Base-by-base conservation (phyloP, 2,888 invertebrate species). In the Drosophila siamana region DNA sequence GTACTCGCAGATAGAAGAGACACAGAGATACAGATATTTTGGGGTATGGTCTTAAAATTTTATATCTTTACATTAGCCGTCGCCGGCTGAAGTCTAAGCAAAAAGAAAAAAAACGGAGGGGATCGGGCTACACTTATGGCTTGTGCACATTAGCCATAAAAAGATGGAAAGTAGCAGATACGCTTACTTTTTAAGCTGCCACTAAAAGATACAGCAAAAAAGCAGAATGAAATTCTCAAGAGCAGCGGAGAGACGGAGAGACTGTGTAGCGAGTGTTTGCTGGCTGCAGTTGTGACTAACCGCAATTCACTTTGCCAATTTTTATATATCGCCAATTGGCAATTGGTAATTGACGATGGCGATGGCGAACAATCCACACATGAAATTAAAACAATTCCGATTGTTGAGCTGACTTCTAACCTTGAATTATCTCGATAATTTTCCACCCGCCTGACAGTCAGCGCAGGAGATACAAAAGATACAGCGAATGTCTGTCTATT, bases 41-140 rank as follows among this genome's bases (percentile, higher is more conserved):
- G 50, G 65, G 64, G 77, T 48, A 44, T 65, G 72, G 78, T 88
- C 88, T 86, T 90, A 83, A 90, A 90, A 88, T 85, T 89, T 90
- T 86, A 90, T 89, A 79, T 78, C 54, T 57, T 62, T 78, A 80
- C 82, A 89, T 87, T 86, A 85, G 82, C 80, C 85, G 44, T 38
- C 19, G 38, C 36, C 51, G 16, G 47, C 19, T 48, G 33, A 15
- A 30, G 33, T 33, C 43, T 2, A 44, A 55, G 22, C 30, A 28
- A 40, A 26, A 19, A n/a, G 5, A 55, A 24, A 24, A 26, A 26
- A 26, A 26, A 26, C 54, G 40, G 59, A 52, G 44, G 56, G 19
- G n/a, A 28, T 16, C 41, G 22, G 48, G 26, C 47, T 13, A 48
- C 36, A 57, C 54, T 63, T 66, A 30, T 40, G 61, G 46, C 51